Percentiles rank a stretch among this genome's conserved stretches.
Evolutionary conservation across 2,888 invertebrate genomes (phyloP).

Genomic region (Caenorhabditis auriculariae): DNA sequence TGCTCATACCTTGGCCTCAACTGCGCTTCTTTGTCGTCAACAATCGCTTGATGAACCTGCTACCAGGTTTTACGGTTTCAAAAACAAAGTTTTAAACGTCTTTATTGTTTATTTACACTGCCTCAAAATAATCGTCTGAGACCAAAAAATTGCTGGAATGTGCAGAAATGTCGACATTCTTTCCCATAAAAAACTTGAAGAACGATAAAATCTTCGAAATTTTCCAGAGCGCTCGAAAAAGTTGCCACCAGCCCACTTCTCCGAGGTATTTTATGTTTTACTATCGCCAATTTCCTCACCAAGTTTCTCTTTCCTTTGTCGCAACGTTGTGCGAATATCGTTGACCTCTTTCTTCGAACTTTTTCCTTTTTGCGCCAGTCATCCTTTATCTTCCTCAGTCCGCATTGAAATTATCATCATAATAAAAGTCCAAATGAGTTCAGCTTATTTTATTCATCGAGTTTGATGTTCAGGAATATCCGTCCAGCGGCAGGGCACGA

Average conservation of each 20-base stretch:
- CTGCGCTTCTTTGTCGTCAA: conserved; percentile 49
- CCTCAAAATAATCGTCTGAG: too few relatives aligned
- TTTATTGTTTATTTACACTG: too few relatives aligned
- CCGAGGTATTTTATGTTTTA: conserved; percentile 24
- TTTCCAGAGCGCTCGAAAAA: conserved; percentile 41
- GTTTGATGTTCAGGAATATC: conserved; percentile 19
- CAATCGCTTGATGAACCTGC: conserved; percentile 53
- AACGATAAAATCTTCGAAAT: conserved; percentile 6
- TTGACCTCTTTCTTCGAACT: too few relatives aligned
- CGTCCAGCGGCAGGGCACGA: conserved; percentile 51
- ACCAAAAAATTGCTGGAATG: too few relatives aligned
- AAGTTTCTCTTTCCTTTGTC: not conserved
- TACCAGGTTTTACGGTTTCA: conserved; percentile 40
- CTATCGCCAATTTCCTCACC: conserved; percentile 1
- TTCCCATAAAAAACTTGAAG: not conserved
- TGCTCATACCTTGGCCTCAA: conserved; percentile 54
- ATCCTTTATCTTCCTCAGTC: too few relatives aligned
- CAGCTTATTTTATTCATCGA: too few relatives aligned
- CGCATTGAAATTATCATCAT: too few relatives aligned
- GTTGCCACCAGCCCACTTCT: conserved; percentile 33
- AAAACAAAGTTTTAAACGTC: too few relatives aligned
- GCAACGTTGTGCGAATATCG: too few relatives aligned
- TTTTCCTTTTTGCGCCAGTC: too few relatives aligned
- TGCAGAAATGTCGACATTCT: not conserved
- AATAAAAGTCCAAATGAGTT: too few relatives aligned